Evolutionary conservation across 2,113 vertebrate genomes (phyloP).

Genomic region (Leptocoma aspasia): DNA sequence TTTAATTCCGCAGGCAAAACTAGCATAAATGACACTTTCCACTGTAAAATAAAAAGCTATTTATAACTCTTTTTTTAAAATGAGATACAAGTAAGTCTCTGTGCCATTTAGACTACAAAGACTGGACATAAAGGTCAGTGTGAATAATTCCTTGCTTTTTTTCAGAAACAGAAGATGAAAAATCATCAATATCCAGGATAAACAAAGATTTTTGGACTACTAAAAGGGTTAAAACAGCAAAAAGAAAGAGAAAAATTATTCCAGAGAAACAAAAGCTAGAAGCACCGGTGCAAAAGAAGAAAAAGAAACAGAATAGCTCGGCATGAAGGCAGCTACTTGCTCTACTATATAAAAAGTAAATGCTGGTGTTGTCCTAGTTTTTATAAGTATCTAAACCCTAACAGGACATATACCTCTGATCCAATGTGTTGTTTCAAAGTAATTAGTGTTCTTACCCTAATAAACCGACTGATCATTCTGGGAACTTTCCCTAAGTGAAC

Average conservation of each 20-base stretch:
- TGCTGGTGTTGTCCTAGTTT: not conserved
- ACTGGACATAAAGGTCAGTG: not conserved
- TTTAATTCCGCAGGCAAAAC: not conserved
- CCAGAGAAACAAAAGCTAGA: constrained; percentile 28
- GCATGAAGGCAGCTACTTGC: not conserved
- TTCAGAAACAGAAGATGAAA: constrained; percentile 58
- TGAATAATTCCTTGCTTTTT: constrained; percentile 7
- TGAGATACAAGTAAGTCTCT: not conserved
- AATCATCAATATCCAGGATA: not conserved
- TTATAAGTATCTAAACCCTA: not conserved
- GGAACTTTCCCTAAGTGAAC: not conserved
- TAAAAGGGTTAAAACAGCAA: not conserved
- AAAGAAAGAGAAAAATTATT: not conserved
- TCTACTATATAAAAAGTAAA: not conserved
- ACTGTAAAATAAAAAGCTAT: not conserved
- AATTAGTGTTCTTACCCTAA: not conserved
- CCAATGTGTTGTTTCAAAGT: not conserved
- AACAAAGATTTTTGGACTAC: not conserved
- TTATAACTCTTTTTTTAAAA: not conserved
- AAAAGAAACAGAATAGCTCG: constrained; percentile 22
- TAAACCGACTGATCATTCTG: not conserved
- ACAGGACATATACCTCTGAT: not conserved
- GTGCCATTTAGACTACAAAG: not conserved
- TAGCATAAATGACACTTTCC: not conserved
- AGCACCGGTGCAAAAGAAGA: constrained; percentile 41